Base-by-base conservation (phyloP, 2,113 vertebrate species). In the Myotis brandtii region DNA sequence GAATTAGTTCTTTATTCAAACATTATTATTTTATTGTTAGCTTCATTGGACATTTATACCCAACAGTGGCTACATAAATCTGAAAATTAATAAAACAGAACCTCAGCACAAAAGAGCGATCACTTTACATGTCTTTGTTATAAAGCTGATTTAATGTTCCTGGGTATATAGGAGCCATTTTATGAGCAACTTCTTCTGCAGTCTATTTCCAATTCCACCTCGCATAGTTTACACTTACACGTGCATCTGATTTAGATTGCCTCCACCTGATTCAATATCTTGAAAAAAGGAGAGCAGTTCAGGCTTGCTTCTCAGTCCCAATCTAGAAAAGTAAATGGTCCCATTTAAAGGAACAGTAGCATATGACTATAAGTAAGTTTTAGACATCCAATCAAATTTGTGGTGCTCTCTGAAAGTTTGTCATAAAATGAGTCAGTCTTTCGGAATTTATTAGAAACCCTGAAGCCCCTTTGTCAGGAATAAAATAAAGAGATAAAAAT, bases 1-100 rank as follows among this genome's bases (percentile, higher is more conserved):
- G 94, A 94, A 94, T 94, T 94, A 92, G 48, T 82, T 92, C 62
- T 96, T 97, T 73, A 91, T 96, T 95, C 95, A 94, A 95, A 92
- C 59, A 66, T 85, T 92, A 72, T 94, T 72, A 97, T 92, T 95
- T 97, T 94, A 94, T 95, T 90, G 67, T 81, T 95, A 88, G 81
- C 85, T 89, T 96, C 86, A 70, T 77, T 82, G 91, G 92, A 92
- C 88, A 96, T 96, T 97, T 96, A 89, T 94, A 86, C 25, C 62
- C 64, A 96, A 97, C 81, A 96, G 87, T 92, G 3, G 40, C 59
- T 86, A 46, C 77, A 95, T 95, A 95, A 96, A 96, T 97, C 77
- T 79, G 66, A 64, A 91, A 96, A 95, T 95, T 92, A 93, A 94
- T 96, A 96, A 97, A 95, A 96, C 56, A 90, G 85, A 95, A 84